Percentiles rank a stretch among this genome's conserved stretches.
phyloP scores from a whole-genome alignment of 2,888 invertebrate genomes.

The Agonopterix arenella region DNA sequence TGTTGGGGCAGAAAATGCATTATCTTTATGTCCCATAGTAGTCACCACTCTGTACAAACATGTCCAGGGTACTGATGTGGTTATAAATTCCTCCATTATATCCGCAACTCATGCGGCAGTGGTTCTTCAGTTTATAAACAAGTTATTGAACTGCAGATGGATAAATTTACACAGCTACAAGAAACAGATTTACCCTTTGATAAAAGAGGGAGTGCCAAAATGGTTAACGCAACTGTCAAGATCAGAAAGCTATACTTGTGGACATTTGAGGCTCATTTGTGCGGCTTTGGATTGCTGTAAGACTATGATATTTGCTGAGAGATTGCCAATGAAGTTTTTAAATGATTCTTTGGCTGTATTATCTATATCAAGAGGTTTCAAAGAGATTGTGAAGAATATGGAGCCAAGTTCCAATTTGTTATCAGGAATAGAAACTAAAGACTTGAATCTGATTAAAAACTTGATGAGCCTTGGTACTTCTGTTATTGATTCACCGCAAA shows the following conservation, averaged over 20 bases:
- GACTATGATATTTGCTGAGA: slow-evolving; percentile 42
- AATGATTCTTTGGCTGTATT: slow-evolving; percentile 45
- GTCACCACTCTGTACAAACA: slow-evolving; percentile 76
- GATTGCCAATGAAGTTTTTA: slow-evolving; percentile 39
- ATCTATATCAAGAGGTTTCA: slow-evolving; percentile 62
- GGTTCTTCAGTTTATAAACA: slow-evolving; percentile 63
- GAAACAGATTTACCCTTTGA: slow-evolving; percentile 50
- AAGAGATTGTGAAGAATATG: slow-evolving; percentile 51
- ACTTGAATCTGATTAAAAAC: slow-evolving; percentile 48
- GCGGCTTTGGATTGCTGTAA: slow-evolving; percentile 56
- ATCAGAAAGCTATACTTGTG: slow-evolving; percentile 58
- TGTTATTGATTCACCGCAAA: slow-evolving; percentile 46
- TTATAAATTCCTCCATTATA: slow-evolving; percentile 56
- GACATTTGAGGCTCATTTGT: slow-evolving; percentile 53
- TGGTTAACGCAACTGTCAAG: slow-evolving; percentile 64
- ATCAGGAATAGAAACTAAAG: slow-evolving; percentile 47
- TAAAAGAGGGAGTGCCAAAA: slow-evolving; percentile 61
- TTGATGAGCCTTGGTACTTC: slow-evolving; percentile 47
- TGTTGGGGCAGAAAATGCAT: slow-evolving; percentile 60
- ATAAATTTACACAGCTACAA: slow-evolving; percentile 38
- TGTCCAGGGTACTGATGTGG: slow-evolving; percentile 72
- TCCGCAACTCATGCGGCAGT: slow-evolving; percentile 78
- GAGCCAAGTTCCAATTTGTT: slow-evolving; percentile 56
- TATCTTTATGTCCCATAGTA: slow-evolving; percentile 72
- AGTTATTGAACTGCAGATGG: slow-evolving; percentile 33